These are phyloP conservation scores for Drosophila rellima DNA, from an alignment of 2,888 invertebrate genomes.

Conservation along the genomic window DNA sequence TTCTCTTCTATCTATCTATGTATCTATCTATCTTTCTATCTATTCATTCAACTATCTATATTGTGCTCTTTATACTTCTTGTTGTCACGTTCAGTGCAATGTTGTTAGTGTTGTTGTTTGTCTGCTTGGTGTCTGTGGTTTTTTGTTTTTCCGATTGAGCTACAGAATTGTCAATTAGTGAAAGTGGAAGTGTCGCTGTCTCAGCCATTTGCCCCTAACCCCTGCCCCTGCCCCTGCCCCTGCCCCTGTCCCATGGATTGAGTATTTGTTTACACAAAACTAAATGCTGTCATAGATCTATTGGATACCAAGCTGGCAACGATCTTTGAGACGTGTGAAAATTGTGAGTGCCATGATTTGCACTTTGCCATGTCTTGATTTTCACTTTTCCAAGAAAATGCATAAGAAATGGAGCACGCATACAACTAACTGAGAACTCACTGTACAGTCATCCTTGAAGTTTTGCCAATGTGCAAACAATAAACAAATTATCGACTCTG, in stretches of 20 bases:
- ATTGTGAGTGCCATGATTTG: constrained; percentile 66
- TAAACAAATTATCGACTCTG: constrained; percentile 65
- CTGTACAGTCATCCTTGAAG: constrained; percentile 9
- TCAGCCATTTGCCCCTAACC: neutral
- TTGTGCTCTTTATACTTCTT: constrained; percentile 29
- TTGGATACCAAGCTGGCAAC: constrained; percentile 35
- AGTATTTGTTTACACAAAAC: constrained; percentile 59
- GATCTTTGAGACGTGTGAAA: constrained; percentile 67
- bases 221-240: neutral
- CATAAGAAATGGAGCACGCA: constrained; percentile 21
- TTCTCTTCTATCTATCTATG: neutral
- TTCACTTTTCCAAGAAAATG: constrained; percentile 51
- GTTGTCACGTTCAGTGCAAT: constrained; percentile 40
- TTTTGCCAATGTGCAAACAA: constrained; percentile 49
- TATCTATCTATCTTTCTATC: constrained; percentile 5
- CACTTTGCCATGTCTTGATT: constrained; percentile 54
- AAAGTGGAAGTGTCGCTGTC: constrained; percentile 72
- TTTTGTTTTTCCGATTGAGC: constrained; percentile 66
- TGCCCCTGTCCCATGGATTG: constrained; percentile 1
- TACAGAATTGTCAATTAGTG: constrained; percentile 81
- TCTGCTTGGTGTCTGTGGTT: constrained; percentile 63
- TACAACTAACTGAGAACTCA: neutral
- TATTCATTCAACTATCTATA: constrained; percentile 20
- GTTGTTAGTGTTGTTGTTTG: constrained; percentile 49
- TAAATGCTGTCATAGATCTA: constrained; percentile 58